These are phyloP conservation scores for Murina feae DNA, from an alignment of 2,113 vertebrate species.

Conservation along the genomic window DNA sequence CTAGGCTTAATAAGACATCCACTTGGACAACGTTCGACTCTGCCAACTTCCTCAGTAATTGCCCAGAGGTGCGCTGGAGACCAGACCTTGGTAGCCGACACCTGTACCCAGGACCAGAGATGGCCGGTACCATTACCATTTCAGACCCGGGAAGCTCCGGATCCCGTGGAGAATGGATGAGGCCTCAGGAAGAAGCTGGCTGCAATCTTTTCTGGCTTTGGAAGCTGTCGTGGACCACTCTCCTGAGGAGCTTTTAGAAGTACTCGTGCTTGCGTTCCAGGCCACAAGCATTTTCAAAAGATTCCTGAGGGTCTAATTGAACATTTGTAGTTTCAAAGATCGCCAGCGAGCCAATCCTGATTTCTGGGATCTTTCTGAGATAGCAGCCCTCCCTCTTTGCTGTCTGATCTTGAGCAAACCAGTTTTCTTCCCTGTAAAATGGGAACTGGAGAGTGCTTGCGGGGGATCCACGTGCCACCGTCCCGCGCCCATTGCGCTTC, in stretches of 20 bases:
- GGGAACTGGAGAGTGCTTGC: background rate
- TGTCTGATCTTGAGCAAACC: background rate
- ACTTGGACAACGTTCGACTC: background rate
- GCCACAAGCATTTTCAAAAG: background rate
- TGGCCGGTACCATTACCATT: background rate
- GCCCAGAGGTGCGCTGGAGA: background rate
- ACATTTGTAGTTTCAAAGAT: background rate
- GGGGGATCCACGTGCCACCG: no score
- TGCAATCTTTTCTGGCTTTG: background rate
- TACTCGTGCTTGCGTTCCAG: background rate
- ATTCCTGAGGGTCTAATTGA: background rate
- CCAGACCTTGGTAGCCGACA: background rate
- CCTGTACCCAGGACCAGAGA: background rate
- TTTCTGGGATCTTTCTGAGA: background rate
- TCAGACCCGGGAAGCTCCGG: background rate
- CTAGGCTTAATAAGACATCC: background rate
- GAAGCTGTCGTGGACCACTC: background rate
- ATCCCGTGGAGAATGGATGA: no score
- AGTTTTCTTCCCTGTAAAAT: constrained; percentile 21
- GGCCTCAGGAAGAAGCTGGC: background rate
- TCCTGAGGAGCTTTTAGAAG: background rate
- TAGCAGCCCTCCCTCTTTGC: background rate
- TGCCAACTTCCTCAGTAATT: background rate
- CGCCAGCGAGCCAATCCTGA: background rate
- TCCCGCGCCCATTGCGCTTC: no score